Conservation (phyloP, 2,797 vertebrate species). For the Syngnathus rostellatus region DNA sequence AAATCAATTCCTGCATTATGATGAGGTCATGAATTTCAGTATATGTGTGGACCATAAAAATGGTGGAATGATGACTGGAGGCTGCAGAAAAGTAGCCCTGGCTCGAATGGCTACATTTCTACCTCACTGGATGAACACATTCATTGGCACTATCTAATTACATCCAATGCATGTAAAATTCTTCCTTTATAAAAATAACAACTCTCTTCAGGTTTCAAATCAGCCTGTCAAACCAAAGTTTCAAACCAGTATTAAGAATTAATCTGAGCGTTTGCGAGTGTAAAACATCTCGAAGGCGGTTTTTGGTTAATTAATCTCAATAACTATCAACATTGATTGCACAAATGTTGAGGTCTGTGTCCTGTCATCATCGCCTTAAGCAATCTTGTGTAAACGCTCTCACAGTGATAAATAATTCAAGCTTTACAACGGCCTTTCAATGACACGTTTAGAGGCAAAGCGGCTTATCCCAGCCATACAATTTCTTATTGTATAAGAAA, state of each 20-base stretch:
- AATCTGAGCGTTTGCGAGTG: too few species aligned
- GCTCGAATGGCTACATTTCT: background rate
- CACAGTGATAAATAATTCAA: background rate
- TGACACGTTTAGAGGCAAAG: conserved; percentile 10
- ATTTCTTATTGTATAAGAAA: conserved; percentile 1
- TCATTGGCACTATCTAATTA: background rate
- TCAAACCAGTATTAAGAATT: background rate
- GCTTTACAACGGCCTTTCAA: conserved; percentile 1
- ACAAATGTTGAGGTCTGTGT: background rate
- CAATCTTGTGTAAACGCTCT: background rate
- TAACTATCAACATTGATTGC: background rate
- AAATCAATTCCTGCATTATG: conserved; percentile 68
- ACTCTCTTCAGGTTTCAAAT: too few species aligned
- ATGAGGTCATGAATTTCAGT: conserved; percentile 67
- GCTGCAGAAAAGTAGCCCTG: conserved; percentile 5
- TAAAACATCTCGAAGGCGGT: background rate
- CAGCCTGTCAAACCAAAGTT: background rate
- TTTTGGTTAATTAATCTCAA: background rate
- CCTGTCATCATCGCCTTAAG: background rate
- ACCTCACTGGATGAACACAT: background rate
- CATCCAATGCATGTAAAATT: background rate
- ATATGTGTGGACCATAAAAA: conserved; percentile 19
- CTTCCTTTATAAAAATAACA: background rate
- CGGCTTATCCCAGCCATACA: background rate
- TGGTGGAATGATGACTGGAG: conserved; percentile 6